Percentiles rank a stretch among this genome's conserved stretches.
These are phyloP conservation scores for Ennomos fuscantarius DNA, from an alignment of 2,888 invertebrate genomes.

Conservation along the genomic window DNA sequence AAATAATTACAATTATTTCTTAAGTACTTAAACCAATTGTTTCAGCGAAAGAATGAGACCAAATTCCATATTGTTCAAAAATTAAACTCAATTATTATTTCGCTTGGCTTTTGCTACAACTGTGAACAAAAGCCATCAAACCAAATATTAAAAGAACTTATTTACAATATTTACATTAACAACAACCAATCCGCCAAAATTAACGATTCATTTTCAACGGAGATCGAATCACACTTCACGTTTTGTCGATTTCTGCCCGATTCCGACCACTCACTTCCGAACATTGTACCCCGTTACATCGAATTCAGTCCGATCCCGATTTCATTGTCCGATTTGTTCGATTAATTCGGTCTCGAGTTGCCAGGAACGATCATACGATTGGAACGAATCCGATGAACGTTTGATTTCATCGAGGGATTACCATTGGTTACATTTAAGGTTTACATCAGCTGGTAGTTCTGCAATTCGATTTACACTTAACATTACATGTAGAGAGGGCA, in stretches of 20 bases:
- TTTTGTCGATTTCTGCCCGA: constrained; percentile 5
- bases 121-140: too few relatives aligned
- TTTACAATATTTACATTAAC: too few relatives aligned
- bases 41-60: too few relatives aligned
- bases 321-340: constrained; percentile 28
- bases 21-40: too few relatives aligned
- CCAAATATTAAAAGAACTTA: too few relatives aligned
- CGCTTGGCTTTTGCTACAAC: too few relatives aligned
- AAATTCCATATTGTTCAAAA: too few relatives aligned
- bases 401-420: constrained; percentile 20
- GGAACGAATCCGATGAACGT: constrained; percentile 17
- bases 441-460: background rate
- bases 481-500: too few relatives aligned
- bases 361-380: constrained; percentile 24
- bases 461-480: too few relatives aligned
- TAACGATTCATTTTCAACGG: background rate
- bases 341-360: constrained; percentile 24
- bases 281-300: constrained; percentile 8
- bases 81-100: too few relatives aligned
- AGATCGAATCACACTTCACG: constrained; percentile 3
- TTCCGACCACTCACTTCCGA: constrained; percentile 8
- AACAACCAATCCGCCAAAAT: background rate
- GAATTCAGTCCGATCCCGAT: constrained; percentile 17
- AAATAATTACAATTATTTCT: too few relatives aligned
- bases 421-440: constrained; percentile 4